A percentile compares a stretch with the other conserved stretches of the same genome.
These are phyloP conservation scores for Mastomys coucha DNA, from an alignment of 2,113 vertebrate species.

Conservation along the genomic window DNA sequence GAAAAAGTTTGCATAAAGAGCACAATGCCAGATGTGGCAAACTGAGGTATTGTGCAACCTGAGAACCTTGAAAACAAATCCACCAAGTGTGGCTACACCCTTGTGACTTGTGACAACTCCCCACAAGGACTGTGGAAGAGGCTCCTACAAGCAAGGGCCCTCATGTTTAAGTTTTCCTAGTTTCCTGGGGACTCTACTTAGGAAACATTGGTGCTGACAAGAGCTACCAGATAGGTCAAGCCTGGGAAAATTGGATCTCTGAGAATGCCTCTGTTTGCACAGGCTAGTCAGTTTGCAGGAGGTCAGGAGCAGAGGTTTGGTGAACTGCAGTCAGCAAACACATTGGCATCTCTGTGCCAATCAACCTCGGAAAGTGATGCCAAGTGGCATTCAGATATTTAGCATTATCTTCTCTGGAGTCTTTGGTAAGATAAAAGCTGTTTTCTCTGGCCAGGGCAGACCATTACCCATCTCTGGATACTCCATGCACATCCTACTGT, in stretches of 20 bases:
- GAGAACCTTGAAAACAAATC: neutral
- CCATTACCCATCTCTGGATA: neutral
- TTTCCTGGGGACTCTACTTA: neutral
- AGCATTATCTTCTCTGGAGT: neutral
- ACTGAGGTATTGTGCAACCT: neutral
- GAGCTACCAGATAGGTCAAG: neutral
- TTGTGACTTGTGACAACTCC: neutral
- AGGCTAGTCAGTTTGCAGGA: neutral
- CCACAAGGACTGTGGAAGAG: neutral
- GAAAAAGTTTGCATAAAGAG: neutral
- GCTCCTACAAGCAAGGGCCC: neutral
- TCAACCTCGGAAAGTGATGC: neutral
- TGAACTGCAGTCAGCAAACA: fast-evolving
- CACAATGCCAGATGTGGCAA: neutral
- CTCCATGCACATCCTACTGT: neutral
- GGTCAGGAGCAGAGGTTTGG: neutral
- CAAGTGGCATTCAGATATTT: fast-evolving
- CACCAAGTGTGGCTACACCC: neutral
- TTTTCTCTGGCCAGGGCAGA: neutral
- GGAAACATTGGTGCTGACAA: neutral
- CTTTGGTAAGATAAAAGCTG: neutral
- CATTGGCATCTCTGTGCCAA: neutral
- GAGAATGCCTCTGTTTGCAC: fast-evolving
- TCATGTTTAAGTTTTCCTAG: no score
- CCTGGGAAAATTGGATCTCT: neutral